These are phyloP conservation scores for Dilophus febrilis DNA, from an alignment of 2,888 invertebrate genomes.

Conservation along the genomic window DNA sequence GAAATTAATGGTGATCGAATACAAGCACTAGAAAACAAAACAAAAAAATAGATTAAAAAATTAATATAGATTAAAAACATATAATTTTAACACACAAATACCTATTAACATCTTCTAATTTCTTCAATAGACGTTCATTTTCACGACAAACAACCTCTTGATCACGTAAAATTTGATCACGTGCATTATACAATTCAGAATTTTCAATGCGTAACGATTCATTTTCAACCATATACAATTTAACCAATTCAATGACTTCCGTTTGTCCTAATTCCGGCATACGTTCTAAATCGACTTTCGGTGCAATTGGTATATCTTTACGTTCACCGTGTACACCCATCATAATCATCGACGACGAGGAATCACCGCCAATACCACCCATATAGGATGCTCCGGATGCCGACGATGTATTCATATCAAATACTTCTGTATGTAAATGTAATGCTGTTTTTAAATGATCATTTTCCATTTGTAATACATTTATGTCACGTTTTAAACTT, in stretches of 20 bases:
- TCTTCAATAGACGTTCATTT: constrained; percentile 73
- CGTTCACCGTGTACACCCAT: constrained; percentile 6
- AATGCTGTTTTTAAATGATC: constrained; percentile 65
- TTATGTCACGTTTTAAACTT: constrained; percentile 74
- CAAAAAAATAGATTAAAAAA: neutral
- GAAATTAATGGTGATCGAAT: constrained; percentile 69
- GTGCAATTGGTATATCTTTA: constrained; percentile 20
- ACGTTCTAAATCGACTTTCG: constrained; percentile 52
- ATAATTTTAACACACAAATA: constrained; percentile 32
- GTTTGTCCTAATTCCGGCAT: constrained; percentile 56
- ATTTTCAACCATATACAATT: constrained; percentile 71
- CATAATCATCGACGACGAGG: too few relatives aligned
- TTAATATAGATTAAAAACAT: constrained; percentile 12
- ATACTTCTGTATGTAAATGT: constrained; percentile 42
- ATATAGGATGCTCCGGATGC: neutral
- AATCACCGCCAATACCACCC: neutral
- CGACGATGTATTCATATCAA: neutral
- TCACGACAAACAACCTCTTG: constrained; percentile 81
- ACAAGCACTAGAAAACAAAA: constrained; percentile 43
- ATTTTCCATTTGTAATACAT: constrained; percentile 71
- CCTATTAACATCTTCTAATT: constrained; percentile 77
- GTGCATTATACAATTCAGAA: constrained; percentile 59
- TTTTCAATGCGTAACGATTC: constrained; percentile 67
- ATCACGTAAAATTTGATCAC: constrained; percentile 68
- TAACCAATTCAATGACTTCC: constrained; percentile 67